Conservation (phyloP, 2,113 vertebrate genomes). For the Recurvirostra avosetta region DNA sequence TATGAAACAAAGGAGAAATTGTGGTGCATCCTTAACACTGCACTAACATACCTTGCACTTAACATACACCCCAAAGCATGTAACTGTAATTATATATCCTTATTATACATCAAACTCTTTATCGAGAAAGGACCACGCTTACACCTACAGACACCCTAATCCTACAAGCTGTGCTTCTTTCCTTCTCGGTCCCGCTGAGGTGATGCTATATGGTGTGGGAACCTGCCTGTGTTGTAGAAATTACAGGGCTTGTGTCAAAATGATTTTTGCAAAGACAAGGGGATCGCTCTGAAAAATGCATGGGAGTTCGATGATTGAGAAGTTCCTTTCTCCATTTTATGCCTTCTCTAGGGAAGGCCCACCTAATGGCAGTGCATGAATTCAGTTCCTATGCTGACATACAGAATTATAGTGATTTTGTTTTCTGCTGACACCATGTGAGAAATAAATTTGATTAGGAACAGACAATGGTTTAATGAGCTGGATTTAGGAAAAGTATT, state of each 20-base stretch:
- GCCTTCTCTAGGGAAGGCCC: not conserved
- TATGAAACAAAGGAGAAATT: not conserved
- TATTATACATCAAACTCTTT: not conserved
- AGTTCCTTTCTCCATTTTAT: not conserved
- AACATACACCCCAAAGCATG: not conserved
- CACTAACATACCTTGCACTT: not conserved
- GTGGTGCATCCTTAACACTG: not conserved
- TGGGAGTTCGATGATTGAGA: not conserved
- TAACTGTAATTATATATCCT: not conserved
- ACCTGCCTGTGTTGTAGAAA: not conserved
- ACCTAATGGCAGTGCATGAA: not conserved
- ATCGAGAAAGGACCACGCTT: not conserved
- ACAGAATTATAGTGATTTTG: not conserved
- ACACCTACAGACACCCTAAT: not conserved
- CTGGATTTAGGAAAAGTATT: not conserved
- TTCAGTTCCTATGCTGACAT: not conserved
- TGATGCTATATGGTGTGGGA: rapidly evolving
- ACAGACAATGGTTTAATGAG: not conserved
- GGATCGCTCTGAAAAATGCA: not conserved
- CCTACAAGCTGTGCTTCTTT: not conserved
- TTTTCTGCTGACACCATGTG: not conserved
- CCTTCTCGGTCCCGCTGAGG: not conserved
- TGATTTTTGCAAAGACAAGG: not conserved
- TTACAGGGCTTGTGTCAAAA: not conserved
- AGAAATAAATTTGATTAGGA: not conserved